Conservation (phyloP, 2,113 vertebrate genomes). For the Fregetta grallaria region DNA sequence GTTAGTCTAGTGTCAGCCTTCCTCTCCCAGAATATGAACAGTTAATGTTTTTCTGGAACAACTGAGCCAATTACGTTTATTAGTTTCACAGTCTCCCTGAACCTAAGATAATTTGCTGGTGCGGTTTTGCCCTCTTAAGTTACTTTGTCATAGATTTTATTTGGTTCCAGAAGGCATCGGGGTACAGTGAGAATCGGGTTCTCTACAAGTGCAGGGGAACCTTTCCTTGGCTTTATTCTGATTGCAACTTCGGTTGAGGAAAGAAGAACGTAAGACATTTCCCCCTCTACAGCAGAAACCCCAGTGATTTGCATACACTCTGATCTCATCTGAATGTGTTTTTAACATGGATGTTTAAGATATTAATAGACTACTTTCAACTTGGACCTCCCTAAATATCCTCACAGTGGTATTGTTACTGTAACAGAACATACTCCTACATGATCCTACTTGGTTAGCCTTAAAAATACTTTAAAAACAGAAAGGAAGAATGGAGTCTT, state of each 20-base stretch:
- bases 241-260: neutral
- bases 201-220: neutral
- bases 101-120: neutral
- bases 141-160: neutral
- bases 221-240: neutral
- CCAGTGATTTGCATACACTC: neutral
- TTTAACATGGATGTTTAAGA: slow-evolving; percentile 1
- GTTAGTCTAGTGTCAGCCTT: neutral
- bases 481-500: slow-evolving; percentile 29
- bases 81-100: neutral
- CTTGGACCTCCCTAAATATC: slow-evolving; percentile 23
- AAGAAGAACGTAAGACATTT: neutral
- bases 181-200: rapidly evolving
- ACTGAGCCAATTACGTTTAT: neutral
- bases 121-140: neutral
- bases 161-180: neutral
- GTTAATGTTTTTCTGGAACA: neutral
- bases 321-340: slow-evolving; percentile 4
- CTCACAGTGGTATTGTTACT: slow-evolving; percentile 20
- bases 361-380: slow-evolving; percentile 47
- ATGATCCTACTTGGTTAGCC: slow-evolving; percentile 29
- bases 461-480: slow-evolving; percentile 46
- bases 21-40: neutral
- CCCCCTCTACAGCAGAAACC: neutral
- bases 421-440: slow-evolving; percentile 46